Conservation (phyloP, 2,113 vertebrate species). For the Amazona vittata region DNA sequence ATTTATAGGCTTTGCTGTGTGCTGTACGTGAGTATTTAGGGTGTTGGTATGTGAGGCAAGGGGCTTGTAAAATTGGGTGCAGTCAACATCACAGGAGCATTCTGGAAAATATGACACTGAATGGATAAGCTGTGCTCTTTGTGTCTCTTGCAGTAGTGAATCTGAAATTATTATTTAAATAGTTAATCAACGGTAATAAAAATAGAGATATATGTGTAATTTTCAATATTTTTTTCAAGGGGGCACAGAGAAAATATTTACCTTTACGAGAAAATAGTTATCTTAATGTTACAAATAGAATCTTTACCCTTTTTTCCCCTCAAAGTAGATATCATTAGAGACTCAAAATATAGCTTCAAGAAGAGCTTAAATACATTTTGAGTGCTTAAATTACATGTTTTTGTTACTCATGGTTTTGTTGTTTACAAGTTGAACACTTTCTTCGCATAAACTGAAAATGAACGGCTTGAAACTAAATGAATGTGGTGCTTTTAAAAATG, state of each 20-base stretch:
- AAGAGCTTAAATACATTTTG: not conserved
- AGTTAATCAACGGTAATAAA: not conserved
- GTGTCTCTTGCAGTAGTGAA: not conserved
- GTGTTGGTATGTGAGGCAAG: not conserved
- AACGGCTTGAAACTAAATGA: not conserved
- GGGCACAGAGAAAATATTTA: not conserved
- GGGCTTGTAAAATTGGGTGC: not conserved
- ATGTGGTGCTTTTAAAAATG: not conserved
- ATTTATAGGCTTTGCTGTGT: not conserved
- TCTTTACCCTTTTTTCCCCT: not conserved
- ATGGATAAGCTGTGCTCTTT: not conserved
- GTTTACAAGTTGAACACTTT: not conserved
- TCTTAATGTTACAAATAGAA: not conserved
- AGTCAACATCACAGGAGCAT: not conserved
- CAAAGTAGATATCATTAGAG: not conserved
- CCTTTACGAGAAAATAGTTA: not conserved
- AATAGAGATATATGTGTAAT: not conserved
- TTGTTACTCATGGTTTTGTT: constrained; percentile 6
- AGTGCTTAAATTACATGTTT: not conserved
- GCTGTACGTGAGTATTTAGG: not conserved
- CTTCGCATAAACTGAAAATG: not conserved
- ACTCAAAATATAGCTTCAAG: not conserved
- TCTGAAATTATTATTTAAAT: not conserved
- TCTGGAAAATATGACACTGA: not conserved
- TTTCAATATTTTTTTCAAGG: not conserved